Conservation (phyloP, 1,140 invertebrate species). For the Physella acuta region DNA sequence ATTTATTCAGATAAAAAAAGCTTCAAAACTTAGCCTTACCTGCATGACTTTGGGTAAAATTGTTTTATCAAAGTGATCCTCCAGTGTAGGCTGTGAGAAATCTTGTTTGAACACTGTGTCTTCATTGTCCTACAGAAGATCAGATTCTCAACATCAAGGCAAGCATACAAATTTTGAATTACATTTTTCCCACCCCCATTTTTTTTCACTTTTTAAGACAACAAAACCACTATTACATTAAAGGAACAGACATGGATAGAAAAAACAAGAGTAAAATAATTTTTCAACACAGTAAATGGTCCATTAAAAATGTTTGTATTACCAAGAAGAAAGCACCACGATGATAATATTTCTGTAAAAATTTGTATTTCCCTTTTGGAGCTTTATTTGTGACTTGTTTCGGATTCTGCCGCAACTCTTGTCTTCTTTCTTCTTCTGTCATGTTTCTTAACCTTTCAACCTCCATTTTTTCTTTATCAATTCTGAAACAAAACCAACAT, state of each 20-base stretch:
- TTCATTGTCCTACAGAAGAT: slow-evolving; percentile 74
- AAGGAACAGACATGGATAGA: neutral
- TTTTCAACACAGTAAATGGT: neutral
- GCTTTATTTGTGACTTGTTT: slow-evolving; percentile 93
- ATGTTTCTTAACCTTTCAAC: slow-evolving; percentile 89
- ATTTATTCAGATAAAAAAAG: too few relatives aligned
- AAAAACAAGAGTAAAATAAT: neutral
- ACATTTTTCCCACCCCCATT: too few relatives aligned
- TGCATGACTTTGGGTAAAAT: slow-evolving; percentile 99
- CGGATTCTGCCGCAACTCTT: slow-evolving; percentile 88
- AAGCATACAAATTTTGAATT: too few relatives aligned
- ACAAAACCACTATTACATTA: too few relatives aligned
- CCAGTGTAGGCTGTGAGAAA: slow-evolving; percentile 93
- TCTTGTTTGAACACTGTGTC: slow-evolving; percentile 92
- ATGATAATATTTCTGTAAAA: slow-evolving; percentile 99
- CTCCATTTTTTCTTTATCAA: slow-evolving; percentile 79
- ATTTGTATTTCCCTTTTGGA: slow-evolving; percentile 98
- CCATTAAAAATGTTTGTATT: slow-evolving; percentile 17
- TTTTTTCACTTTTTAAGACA: too few relatives aligned
- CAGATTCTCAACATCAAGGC: too few relatives aligned
- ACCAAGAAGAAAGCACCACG: slow-evolving; percentile 94
- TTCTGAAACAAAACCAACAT: slow-evolving; percentile 45
- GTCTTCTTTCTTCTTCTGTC: slow-evolving; percentile 87
- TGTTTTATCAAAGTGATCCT: slow-evolving; percentile 99
- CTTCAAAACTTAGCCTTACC: too few relatives aligned